These are phyloP conservation scores for Microctonus aethiopoides DNA, from an alignment of 2,888 invertebrate genomes.

Conservation along the genomic window DNA sequence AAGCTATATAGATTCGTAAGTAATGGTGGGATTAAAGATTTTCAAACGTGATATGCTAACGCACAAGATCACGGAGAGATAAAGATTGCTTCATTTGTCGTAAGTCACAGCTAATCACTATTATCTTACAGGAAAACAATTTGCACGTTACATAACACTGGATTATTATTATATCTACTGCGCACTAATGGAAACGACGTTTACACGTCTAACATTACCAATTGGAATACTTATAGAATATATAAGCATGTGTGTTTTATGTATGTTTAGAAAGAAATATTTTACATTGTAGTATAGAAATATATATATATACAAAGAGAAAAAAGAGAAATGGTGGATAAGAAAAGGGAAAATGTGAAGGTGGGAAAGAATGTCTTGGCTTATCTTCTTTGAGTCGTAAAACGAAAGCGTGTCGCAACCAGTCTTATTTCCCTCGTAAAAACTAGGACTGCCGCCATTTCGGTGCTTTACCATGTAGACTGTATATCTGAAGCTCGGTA, in stretches of 20 bases:
- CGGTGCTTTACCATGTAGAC: constrained; percentile 9
- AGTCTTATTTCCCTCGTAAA: constrained; percentile 38
- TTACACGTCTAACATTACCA: neutral
- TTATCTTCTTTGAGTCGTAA: constrained; percentile 35
- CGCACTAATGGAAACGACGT: too few species aligned
- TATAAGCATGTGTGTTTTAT: neutral
- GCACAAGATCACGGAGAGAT: neutral
- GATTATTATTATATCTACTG: neutral
- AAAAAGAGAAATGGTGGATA: neutral
- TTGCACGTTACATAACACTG: constrained; percentile 33
- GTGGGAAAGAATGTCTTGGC: constrained; percentile 14
- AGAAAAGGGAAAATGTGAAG: neutral
- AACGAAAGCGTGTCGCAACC: constrained; percentile 44
- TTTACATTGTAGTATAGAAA: constrained; percentile 7
- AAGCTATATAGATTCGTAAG: neutral
- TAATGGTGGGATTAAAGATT: constrained; percentile 16
- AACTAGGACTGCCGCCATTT: constrained; percentile 17
- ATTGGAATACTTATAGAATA: too few species aligned
- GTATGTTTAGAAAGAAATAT: constrained; percentile 10
- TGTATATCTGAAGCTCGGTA: constrained; percentile 2
- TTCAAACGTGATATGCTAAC: constrained; percentile 21
- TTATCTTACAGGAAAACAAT: constrained; percentile 38
- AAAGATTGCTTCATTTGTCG: constrained; percentile 32
- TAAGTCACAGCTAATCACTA: constrained; percentile 28
- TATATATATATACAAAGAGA: neutral